These are phyloP conservation scores for Melanerpes formicivorus DNA, from an alignment of 2,113 vertebrate species.

Conservation along the genomic window DNA sequence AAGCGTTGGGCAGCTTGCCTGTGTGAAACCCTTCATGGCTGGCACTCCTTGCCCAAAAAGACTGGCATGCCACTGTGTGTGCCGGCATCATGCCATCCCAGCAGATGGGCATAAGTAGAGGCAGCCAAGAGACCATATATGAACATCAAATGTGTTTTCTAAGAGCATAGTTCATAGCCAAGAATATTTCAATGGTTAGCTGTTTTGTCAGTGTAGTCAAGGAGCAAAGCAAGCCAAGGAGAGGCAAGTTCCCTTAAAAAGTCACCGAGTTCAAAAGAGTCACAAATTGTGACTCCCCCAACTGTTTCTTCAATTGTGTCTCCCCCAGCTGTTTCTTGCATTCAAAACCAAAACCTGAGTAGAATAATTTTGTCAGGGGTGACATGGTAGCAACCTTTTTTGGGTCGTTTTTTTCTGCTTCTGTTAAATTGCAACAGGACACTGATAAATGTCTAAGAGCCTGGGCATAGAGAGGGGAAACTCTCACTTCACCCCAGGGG, in stretches of 20 bases:
- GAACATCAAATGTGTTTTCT: constrained; percentile 57
- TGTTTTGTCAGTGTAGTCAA: constrained; percentile 2
- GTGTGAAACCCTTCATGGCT: background rate
- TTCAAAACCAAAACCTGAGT: background rate
- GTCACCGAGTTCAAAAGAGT: background rate
- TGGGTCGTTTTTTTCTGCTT: background rate
- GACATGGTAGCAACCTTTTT: background rate
- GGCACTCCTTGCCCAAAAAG: background rate
- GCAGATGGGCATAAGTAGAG: constrained; percentile 44
- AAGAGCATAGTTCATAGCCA: constrained; percentile 55
- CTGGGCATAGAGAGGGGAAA: background rate
- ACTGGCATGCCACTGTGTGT: background rate
- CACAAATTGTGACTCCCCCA: background rate
- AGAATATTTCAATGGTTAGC: constrained; percentile 41
- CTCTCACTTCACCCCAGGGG: background rate
- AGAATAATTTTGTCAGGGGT: background rate
- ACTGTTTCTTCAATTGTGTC: background rate
- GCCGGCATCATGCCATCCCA: constrained; percentile 18
- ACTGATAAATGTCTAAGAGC: background rate
- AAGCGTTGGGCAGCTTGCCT: background rate
- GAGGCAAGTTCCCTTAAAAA: background rate
- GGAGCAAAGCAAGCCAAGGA: constrained; percentile 21
- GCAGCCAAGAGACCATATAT: constrained; percentile 52
- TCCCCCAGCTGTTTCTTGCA: background rate
- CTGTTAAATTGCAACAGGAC: background rate